These are phyloP conservation scores for Darevskia mixta DNA, from an alignment of 2,797 vertebrate genomes.

Conservation along the genomic window DNA sequence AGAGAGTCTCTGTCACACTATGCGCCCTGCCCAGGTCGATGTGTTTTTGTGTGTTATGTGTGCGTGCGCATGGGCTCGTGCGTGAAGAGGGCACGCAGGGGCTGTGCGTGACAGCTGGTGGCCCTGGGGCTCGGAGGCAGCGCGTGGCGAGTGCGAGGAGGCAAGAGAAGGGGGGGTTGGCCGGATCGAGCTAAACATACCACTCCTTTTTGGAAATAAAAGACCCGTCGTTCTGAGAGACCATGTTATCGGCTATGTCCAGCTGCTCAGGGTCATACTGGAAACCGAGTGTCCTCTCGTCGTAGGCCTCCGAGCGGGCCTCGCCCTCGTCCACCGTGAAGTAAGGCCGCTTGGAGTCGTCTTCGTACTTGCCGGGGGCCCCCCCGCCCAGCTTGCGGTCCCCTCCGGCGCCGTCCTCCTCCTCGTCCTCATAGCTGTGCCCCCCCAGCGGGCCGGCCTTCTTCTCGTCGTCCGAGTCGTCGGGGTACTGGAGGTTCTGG, in stretches of 20 bases:
- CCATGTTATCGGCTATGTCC: constrained; percentile 96
- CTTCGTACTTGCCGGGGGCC: constrained; percentile 78
- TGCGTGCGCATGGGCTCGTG: neutral
- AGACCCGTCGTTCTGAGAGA: constrained; percentile 98
- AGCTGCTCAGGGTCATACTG: constrained; percentile 93
- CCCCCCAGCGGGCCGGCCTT: constrained; percentile 89
- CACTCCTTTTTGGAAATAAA: constrained; percentile 99
- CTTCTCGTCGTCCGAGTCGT: constrained; percentile 97
- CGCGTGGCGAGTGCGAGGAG: neutral
- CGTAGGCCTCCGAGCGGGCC: constrained; percentile 88
- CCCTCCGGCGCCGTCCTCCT: constrained; percentile 82
- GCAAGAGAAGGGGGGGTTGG: constrained; percentile 18
- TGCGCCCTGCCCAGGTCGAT: neutral
- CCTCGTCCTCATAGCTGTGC: constrained; percentile 89
- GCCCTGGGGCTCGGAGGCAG: constrained; percentile 5
- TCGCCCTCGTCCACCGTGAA: constrained; percentile 96
- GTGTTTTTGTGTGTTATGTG: constrained; percentile 32
- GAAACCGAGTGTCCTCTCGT: constrained; percentile 96
- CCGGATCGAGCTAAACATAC: constrained; percentile 90
- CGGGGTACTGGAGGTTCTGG: constrained; percentile 96
- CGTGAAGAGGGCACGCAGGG: neutral
- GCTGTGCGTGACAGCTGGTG: neutral
- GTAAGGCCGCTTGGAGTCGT: constrained; percentile 96
- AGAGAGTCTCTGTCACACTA: constrained; percentile 58
- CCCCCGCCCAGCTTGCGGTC: constrained; percentile 75